A percentile compares a stretch with the other conserved stretches of the same genome.
These are phyloP conservation scores for Nineta flava DNA, from an alignment of 2,888 invertebrate species.

Conservation along the genomic window DNA sequence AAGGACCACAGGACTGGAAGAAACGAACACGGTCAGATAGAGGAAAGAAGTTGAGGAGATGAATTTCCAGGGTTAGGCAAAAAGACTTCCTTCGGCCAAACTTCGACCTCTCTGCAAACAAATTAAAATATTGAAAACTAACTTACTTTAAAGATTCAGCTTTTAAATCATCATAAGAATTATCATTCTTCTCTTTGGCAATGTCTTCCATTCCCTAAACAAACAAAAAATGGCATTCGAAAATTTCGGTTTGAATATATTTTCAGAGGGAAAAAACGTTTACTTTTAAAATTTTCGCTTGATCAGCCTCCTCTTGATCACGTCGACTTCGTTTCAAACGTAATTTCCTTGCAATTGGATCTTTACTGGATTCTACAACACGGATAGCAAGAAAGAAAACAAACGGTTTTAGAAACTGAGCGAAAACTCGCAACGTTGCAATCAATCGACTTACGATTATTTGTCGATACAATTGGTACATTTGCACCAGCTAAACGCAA, in stretches of 20 bases:
- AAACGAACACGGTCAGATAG: too few species aligned
- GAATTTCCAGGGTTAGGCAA: too few species aligned
- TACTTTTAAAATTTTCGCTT: conserved; percentile 73
- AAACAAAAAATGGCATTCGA: conserved; percentile 12
- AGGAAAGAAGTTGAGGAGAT: too few species aligned
- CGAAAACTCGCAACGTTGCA: too few species aligned
- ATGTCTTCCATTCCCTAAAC: conserved; percentile 68
- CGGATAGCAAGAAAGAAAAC: conserved; percentile 10
- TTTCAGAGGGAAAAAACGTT: conserved; percentile 4
- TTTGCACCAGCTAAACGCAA: conserved; percentile 81
- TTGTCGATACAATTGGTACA: conserved; percentile 53
- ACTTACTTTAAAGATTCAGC: conserved; percentile 56
- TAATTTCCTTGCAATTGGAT: conserved; percentile 90
- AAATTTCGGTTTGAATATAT: conserved; percentile 2
- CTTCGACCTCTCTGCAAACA: too few species aligned
- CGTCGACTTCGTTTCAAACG: conserved; percentile 67
- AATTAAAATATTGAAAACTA: too few species aligned
- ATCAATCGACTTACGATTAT: conserved; percentile 38
- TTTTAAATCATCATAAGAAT: conserved; percentile 47
- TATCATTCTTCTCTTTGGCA: conserved; percentile 63
- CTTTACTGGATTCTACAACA: conserved; percentile 52
- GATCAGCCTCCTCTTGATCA: conserved; percentile 66
- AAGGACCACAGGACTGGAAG: too few species aligned
- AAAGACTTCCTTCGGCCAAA: too few species aligned
- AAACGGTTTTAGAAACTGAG: background rate